Evolutionary conservation across 2,888 invertebrate species (phyloP), one percentile per base, ranked within the genome.

Genomic region (Invenusta paracnida): DNA sequence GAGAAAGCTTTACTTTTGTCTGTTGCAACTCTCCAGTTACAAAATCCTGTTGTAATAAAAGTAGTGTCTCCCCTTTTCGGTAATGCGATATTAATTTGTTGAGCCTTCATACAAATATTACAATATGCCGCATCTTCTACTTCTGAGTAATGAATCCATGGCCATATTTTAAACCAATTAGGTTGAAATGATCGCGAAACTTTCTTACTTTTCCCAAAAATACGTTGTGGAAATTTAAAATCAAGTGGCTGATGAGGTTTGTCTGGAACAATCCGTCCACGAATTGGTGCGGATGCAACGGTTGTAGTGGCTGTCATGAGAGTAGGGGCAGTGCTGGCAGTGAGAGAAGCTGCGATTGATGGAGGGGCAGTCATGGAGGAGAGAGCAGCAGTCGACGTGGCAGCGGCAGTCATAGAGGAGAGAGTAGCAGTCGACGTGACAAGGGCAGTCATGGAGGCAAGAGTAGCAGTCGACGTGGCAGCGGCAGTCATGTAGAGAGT

Each of bases 11-110:
- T 73, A 73, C 73, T 73, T 29, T 30, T 83, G 17, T 29, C 67
- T 0, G 81, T 67, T 5, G 88, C 88, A 25, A 88, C 86, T 87
- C 87, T 88, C 88, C 88, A 88, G 82, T 88, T 88, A 17, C 13
- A 83, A 73, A 85, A 88, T 17, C 87, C 87, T 66, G 66, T 81
- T 17, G 85, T 85, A 17, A 87, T 87, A 66, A 87, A 88, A 13
- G 85, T 29, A 29, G 67, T 79, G 25, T 86, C 87, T 83, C 79
- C n/a, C 73, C 73, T 73, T 73, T 73, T 73, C 17, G 27, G 17
- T 73, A 73, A 73, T 73, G 73, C 73, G 25, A 73, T 73, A 73
- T 73, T 73, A 73, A 73, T 73, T 73, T 73, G 73, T 73, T 73
- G 73, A 73, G 73, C 11, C 73, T 73, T 73, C 73, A 73, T 73